Evolutionary conservation across 2,888 invertebrate species (phyloP).

Genomic region (Conomelus anceps): DNA sequence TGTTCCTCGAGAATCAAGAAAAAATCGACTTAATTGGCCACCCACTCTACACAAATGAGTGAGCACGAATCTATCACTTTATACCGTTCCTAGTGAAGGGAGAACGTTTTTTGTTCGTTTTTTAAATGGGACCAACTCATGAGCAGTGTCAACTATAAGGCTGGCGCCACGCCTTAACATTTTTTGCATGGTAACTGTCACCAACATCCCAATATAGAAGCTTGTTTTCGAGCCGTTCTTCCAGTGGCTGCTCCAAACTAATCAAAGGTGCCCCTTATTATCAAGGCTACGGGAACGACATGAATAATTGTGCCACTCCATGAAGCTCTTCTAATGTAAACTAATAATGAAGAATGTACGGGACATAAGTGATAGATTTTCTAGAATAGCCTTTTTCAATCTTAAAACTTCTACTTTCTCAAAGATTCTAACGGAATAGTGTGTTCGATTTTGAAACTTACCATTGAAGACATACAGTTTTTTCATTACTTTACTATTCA

Average conservation of each 20-base stretch:
- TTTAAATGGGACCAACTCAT: background rate
- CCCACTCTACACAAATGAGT: no score
- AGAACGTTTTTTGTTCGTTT: background rate
- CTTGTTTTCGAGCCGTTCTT: background rate
- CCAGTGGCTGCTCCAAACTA: background rate
- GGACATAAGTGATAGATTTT: no score
- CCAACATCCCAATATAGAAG: conserved; percentile 6
- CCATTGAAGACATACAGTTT: no score
- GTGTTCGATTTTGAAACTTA: no score
- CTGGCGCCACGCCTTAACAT: background rate
- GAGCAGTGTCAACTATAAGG: background rate
- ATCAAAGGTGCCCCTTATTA: background rate
- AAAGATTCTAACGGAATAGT: no score
- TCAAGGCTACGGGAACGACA: background rate
- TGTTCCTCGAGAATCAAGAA: background rate
- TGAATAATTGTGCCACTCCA: background rate
- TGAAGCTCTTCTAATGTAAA: background rate
- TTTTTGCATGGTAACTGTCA: conserved; percentile 4
- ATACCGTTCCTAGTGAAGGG: no score
- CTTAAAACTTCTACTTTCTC: no score
- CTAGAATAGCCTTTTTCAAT: no score
- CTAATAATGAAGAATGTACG: no score
- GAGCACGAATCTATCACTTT: background rate
- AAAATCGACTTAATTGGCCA: background rate
- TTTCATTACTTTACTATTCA: no score